Percentiles rank a stretch among this genome's conserved stretches.
Evolutionary conservation across 2,797 vertebrate species (phyloP).

Genomic region (Notoglanidium macrostoma): DNA sequence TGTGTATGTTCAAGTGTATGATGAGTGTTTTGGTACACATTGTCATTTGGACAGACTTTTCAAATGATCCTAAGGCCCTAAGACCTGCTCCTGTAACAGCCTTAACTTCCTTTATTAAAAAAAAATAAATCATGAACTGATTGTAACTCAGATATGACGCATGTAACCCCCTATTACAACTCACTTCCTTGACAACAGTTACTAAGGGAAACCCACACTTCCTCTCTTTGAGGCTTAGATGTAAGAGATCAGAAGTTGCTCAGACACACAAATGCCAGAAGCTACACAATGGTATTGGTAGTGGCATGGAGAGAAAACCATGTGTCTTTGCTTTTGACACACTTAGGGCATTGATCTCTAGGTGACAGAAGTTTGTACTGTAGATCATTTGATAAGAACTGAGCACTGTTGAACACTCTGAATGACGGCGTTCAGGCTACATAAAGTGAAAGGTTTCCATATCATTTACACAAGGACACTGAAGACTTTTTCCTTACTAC

Average conservation of each 20-base stretch:
- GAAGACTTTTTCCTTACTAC: not conserved
- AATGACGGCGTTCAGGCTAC: not conserved
- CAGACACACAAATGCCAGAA: constrained; percentile 17
- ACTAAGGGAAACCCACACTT: constrained; percentile 59
- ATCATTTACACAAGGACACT: not conserved
- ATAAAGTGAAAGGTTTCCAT: not conserved
- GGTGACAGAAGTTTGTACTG: constrained; percentile 7
- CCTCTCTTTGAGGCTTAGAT: constrained; percentile 44
- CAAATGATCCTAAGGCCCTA: not conserved
- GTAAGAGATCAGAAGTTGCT: constrained; percentile 34
- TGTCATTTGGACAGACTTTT: not conserved
- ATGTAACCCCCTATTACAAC: constrained; percentile 26
- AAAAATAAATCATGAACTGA: constrained; percentile 11
- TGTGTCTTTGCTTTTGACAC: not conserved
- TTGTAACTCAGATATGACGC: constrained; percentile 11
- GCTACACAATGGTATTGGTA: not conserved
- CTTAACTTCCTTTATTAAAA: not conserved
- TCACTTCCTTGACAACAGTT: constrained; percentile 57
- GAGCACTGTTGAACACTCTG: not conserved
- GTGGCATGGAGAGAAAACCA: not conserved
- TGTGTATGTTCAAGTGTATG: not conserved
- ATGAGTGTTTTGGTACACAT: not conserved
- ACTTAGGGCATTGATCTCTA: constrained; percentile 25
- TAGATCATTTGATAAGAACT: constrained; percentile 17
- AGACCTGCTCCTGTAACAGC: not conserved